Conservation (phyloP, 2,797 vertebrate species). For the Notamacropus eugenii region DNA sequence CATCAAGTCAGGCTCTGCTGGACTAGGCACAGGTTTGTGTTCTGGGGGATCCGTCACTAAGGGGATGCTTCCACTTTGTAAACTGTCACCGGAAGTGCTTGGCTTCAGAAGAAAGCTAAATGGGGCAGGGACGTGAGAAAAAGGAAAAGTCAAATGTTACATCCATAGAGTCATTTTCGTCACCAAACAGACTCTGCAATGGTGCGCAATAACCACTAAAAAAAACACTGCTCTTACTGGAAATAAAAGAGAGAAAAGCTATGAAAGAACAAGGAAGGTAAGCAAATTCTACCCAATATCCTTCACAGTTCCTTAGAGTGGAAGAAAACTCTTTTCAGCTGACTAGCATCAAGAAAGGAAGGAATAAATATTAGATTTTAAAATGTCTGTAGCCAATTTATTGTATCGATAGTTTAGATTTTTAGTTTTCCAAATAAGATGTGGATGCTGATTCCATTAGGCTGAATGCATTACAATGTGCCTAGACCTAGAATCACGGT, state of each 20-base stretch:
- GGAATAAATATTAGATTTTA: background rate
- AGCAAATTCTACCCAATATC: background rate
- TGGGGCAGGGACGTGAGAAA: background rate
- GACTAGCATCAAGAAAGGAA: background rate
- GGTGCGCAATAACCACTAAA: slow-evolving; percentile 14
- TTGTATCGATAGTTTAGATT: background rate
- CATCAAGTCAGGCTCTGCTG: slow-evolving; percentile 86
- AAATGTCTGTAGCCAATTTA: background rate
- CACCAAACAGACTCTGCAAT: slow-evolving; percentile 21
- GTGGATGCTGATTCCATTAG: background rate
- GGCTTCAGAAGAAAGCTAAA: slow-evolving; percentile 94
- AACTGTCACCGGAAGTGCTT: slow-evolving; percentile 95
- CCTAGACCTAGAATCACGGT: background rate
- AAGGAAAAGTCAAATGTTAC: slow-evolving; percentile 18
- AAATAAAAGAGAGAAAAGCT: background rate
- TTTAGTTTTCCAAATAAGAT: background rate
- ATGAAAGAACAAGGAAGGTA: slow-evolving; percentile 32
- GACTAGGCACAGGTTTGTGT: slow-evolving; percentile 83
- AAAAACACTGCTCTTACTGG: background rate
- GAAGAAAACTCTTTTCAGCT: background rate
- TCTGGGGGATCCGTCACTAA: slow-evolving; percentile 84
- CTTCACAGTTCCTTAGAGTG: slow-evolving; percentile 15
- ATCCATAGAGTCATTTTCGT: slow-evolving; percentile 9
- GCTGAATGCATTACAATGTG: background rate
- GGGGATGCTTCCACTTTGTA: slow-evolving; percentile 91